Evolutionary conservation across 2,888 invertebrate genomes (phyloP), one percentile per base, ranked within the genome.

Genomic region (Brassicogethes aeneus): DNA sequence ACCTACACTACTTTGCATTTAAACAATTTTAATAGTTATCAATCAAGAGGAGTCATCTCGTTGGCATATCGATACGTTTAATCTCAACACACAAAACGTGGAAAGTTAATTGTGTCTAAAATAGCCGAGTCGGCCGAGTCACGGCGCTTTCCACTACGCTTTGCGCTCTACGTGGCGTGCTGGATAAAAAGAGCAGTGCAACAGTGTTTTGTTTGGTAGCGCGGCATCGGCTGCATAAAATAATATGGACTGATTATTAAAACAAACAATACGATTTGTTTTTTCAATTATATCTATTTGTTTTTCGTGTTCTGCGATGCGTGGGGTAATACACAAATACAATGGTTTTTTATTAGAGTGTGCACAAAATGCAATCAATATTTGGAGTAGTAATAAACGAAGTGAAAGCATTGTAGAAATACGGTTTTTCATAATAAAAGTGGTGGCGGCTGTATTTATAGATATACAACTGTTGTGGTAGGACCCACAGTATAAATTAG

Each of bases 401-500:
- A 16, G 38, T 40, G 34, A 43, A 52, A 12, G 44, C 34, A 41
- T 52, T 47, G n/a, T 49, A 50, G 12, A 47, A 51, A 36, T 50
- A 50, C 53, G 50, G 52, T 50, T 54, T 55, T 55, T 52, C 23
- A 23, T 23, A 23, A 23, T 23, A 23, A 23, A 23, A 23, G 23
- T 23, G 23, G 23, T 7, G 23, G 23, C 23, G 23, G 35, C n/a
- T 14, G 15, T 35, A 35, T 15, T 10, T 36, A 36, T 36, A 52
- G 46, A 52, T 48, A 48, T 47, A 45, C 49, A 53, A n/a, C 51
- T 53, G 55, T 54, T 49, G 44, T 42, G 43, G 53, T 57, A 60
- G 55, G 57, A 51, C 60, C 59, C 46, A 48, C 53, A 50, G 54
- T 56, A 64, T 65, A 64, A 65, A 64, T 64, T 64, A 62, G 60